Evolutionary conservation across 1,140 invertebrate species (phyloP).

Genomic region (Harlomillsia oculata): DNA sequence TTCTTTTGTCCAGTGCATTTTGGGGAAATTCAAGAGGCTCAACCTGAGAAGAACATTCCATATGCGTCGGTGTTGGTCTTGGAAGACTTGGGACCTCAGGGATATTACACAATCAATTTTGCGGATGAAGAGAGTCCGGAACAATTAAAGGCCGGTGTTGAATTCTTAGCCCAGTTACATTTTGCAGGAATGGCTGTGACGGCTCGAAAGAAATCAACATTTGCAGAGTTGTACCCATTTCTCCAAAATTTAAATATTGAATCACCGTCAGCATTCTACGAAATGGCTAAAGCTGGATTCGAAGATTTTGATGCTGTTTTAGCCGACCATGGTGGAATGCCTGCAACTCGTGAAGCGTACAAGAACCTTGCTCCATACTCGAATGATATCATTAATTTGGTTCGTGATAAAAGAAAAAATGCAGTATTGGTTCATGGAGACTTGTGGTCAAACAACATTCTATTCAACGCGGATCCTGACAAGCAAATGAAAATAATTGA

Average conservation of each 20-base stretch:
- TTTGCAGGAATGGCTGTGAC: not conserved
- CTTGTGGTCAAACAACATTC: slow-evolving; percentile 22
- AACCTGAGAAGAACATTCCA: not conserved
- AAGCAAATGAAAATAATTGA: slow-evolving; percentile 17
- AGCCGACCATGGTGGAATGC: not conserved
- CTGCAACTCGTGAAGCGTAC: not conserved
- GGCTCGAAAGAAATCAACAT: not conserved
- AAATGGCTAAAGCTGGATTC: slow-evolving; percentile 3
- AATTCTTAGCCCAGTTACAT: slow-evolving; percentile 26
- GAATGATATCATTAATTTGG: not conserved
- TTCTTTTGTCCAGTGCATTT: slow-evolving; percentile 9
- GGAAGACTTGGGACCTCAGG: slow-evolving; percentile 23
- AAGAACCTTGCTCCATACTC: not conserved
- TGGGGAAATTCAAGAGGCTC: not conserved
- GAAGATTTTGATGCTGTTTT: not conserved
- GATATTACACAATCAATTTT: slow-evolving; percentile 5
- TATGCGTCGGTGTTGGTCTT: slow-evolving; percentile 19
- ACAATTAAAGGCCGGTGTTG: not conserved
- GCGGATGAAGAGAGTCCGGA: not conserved
- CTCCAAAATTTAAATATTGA: not conserved
- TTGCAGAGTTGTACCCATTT: slow-evolving; percentile 8
- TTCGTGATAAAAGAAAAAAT: not conserved
- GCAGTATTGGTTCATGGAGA: slow-evolving; percentile 17
- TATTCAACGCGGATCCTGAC: not conserved
- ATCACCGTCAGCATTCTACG: not conserved